Conservation (phyloP, 2,888 invertebrate species). For the Horisme vitalbata region DNA sequence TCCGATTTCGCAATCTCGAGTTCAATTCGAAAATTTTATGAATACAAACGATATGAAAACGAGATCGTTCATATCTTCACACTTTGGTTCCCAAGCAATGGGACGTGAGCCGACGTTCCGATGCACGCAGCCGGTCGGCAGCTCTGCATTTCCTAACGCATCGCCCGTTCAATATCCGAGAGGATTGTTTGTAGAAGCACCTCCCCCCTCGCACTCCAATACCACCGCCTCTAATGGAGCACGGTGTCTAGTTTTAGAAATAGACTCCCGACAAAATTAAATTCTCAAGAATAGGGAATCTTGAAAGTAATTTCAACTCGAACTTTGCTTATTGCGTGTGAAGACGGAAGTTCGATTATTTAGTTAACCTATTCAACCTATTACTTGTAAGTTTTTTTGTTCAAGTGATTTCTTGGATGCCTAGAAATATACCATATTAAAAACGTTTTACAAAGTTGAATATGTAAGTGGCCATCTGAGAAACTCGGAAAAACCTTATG, state of each 20-base stretch:
- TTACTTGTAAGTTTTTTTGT: slow-evolving; percentile 14
- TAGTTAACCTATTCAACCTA: slow-evolving; percentile 24
- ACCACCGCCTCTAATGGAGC: slow-evolving; percentile 57
- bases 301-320: slow-evolving; percentile 27
- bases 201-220: slow-evolving; percentile 41
- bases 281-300: slow-evolving; percentile 35
- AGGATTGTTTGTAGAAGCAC: slow-evolving; percentile 74
- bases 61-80: slow-evolving; percentile 69
- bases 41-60: slow-evolving; percentile 64
- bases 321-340: slow-evolving; percentile 26
- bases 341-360: slow-evolving; percentile 23
- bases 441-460: no score
- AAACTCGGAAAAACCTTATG: no score
- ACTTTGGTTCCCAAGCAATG: slow-evolving; percentile 63
- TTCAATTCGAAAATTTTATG: slow-evolving; percentile 43
- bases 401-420: slow-evolving; percentile 5
- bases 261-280: slow-evolving; percentile 49
- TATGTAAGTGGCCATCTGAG: no score
- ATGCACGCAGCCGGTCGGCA: slow-evolving; percentile 60
- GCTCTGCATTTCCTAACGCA: slow-evolving; percentile 80
- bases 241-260: slow-evolving; percentile 64
- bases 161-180: slow-evolving; percentile 79
- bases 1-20: slow-evolving; percentile 24
- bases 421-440: no score
- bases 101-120: slow-evolving; percentile 53